These are phyloP conservation scores for Turdus rufiventris DNA, from an alignment of 2,113 vertebrate genomes.

Conservation along the genomic window DNA sequence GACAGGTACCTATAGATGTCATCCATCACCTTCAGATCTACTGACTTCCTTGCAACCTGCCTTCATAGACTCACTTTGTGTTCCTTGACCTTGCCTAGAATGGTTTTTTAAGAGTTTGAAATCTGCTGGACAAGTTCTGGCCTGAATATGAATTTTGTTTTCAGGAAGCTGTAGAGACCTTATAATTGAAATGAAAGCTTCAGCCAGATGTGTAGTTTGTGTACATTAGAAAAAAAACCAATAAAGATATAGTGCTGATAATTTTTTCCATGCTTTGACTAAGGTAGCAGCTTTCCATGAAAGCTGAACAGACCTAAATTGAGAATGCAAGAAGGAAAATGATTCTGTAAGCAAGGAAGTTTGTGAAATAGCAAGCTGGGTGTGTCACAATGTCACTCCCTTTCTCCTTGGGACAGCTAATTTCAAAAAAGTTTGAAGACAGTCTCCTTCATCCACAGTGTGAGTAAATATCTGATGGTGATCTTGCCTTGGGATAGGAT, in stretches of 20 bases:
- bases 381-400: background rate
- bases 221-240: background rate
- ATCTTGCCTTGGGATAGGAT: background rate
- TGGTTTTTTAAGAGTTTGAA: background rate
- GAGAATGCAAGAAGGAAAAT: background rate
- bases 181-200: background rate
- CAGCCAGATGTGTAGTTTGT: background rate
- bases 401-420: background rate
- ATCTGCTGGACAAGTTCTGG: background rate
- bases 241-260: background rate
- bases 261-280: background rate
- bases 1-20: conserved; percentile 59
- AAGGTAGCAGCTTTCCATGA: background rate
- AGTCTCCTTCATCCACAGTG: background rate
- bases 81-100: conserved; percentile 48
- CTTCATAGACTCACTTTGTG: conserved; percentile 26
- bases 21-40: conserved; percentile 67
- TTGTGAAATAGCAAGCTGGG: background rate
- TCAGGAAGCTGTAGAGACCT: background rate
- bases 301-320: background rate
- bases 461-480: background rate
- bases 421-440: background rate
- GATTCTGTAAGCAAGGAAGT: background rate
- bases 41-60: conserved; percentile 47
- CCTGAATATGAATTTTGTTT: conserved; percentile 18